Evolutionary conservation across 2,888 invertebrate species (phyloP), one percentile per base, ranked within the genome.

Genomic region (Minunthozetes semirufus): DNA sequence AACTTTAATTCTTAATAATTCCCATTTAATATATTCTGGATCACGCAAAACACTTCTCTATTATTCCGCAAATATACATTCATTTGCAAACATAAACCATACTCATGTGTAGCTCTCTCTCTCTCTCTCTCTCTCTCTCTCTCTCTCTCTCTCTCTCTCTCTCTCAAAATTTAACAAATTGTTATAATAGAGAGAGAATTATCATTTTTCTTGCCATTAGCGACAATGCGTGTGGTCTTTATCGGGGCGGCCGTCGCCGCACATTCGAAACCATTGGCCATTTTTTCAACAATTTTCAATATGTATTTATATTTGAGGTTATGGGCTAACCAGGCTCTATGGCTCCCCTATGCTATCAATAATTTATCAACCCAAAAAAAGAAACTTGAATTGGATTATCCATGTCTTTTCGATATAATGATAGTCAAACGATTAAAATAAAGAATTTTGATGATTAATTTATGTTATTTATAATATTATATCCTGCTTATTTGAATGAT

Each of bases 181-280:
- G 48, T 19, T 53, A 19, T 53, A 53, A 53, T 53, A 3, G 53
- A 33, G 8, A 33, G 8, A 6, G 53, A 53, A 53, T 53, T 8
- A 53, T 53, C 53, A 53, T 53, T 53, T 53, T 53, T 53, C 53
- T 53, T 53, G 53, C 53, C 53, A 53, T 53, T 53, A 53, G 53
- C 53, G 53, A 53, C 53, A 53, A 53, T 19, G 53, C 19, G 53
- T 53, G 53, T 53, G 53, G 53, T 53, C 53, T 53, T n/a, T 53
- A n/a, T 19, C 53, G n/a, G 53, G n/a, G 53, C 53, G 53, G 53
- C 19, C 53, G 53, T 53, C 19, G 8, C 53, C 3, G 17, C 48
- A 53, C 19, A n/a, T 2, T n/a, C 53, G 4, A 3, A n/a, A 48
- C 48, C 1, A 8, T 53, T 53, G n/a, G 53, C 53, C 19, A 53